Evolutionary conservation across 2,797 vertebrate genomes (phyloP).

Genomic region (Apodemus agrarius): DNA sequence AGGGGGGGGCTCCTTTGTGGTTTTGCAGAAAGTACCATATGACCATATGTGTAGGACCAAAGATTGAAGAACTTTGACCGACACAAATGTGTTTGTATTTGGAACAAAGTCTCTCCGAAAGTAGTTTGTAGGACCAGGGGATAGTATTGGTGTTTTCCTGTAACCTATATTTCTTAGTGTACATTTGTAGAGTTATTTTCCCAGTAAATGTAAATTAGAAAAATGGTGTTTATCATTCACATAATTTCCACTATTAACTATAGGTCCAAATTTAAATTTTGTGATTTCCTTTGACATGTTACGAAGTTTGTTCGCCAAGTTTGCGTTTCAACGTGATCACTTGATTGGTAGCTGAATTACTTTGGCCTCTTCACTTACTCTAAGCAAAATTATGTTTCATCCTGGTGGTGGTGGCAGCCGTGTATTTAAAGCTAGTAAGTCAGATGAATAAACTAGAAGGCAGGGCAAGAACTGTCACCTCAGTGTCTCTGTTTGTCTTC

Average conservation of each 20-base stretch:
- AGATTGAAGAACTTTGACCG: neutral
- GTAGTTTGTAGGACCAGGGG: neutral
- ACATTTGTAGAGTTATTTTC: constrained; percentile 5
- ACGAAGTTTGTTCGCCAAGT: constrained; percentile 41
- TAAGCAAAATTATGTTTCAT: neutral
- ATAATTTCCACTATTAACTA: constrained; percentile 16
- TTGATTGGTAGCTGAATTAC: constrained; percentile 44
- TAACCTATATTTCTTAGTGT: neutral
- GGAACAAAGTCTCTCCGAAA: neutral
- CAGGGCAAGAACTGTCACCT: neutral
- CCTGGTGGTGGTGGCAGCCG: neutral
- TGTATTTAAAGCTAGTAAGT: neutral
- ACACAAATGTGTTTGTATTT: neutral
- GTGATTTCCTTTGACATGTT: constrained; percentile 19
- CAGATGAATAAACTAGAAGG: neutral
- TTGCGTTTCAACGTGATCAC: neutral
- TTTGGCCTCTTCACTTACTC: neutral
- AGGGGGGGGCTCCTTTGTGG: neutral
- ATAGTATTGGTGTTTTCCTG: neutral
- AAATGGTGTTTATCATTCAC: constrained; percentile 20
- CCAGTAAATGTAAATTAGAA: constrained; percentile 37
- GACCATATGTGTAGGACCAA: neutral
- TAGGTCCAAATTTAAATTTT: constrained; percentile 6
- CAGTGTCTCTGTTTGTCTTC: neutral
- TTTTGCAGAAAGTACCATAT: neutral